Evolutionary conservation across 2,888 invertebrate species (phyloP), one percentile per base, ranked within the genome.

Genomic region (Nymphalis c-album): DNA sequence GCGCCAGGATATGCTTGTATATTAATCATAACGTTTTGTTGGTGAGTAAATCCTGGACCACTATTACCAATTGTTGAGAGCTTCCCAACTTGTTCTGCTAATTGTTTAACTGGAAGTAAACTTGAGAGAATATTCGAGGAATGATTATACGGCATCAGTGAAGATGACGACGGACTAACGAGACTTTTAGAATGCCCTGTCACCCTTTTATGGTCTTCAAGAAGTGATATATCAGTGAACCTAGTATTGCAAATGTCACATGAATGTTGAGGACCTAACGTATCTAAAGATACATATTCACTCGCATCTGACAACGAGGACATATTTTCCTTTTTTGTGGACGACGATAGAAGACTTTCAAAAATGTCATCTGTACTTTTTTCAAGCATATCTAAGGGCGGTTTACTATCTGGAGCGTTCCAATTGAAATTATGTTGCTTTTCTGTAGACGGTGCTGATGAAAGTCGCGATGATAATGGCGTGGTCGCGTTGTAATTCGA

Each of bases 221-320:
- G 76, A 45, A 93, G 83, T 0, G 91, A 84, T 55, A 93, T 84
- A 71, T 93, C 93, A 18, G 93, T 93, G 79, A 94, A 94, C 69
- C 94, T 92, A 45, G 94, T 94, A 73, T 94, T 94, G 78, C 94
- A 94, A 2, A 94, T 88, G 10, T 94, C 93, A 78, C 94, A 94
- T 0, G 93, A 93, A 69, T 91, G 93, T 63, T 94, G 93, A 1
- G 94, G 93, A 1, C 94, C 94, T 73, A 94, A 83, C 40, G 93
- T 93, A 69, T 95, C 95, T 70, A 95, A 83, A 0, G 95, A 94
- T 72, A 95, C 94, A 75, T 94, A 95, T 84, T 95, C 95, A 69
- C 93, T 94, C 0, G 87, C 84, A 70, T 91, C 87, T 17, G 88
- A 84, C 70, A 91, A 46, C 31, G 83, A 82, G 63, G 83, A 82